Evolutionary conservation across 2,888 invertebrate species (phyloP).

Genomic region (Leucoma salicis): DNA sequence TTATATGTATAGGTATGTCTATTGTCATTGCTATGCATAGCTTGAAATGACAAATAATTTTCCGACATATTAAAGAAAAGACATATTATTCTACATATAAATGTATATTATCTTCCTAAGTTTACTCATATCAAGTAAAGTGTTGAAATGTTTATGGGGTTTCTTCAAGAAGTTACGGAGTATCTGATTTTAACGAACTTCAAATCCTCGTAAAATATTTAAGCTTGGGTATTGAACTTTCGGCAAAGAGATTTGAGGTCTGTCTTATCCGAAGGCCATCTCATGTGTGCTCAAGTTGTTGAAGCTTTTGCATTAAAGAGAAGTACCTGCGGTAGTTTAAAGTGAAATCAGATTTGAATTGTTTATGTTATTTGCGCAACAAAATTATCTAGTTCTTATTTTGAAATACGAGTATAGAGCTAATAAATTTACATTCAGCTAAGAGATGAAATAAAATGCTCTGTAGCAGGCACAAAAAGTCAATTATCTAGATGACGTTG

Average conservation of each 20-base stretch:
- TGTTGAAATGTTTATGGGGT: slow-evolving; percentile 24
- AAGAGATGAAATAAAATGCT: slow-evolving; percentile 15
- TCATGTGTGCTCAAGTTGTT: slow-evolving; percentile 33
- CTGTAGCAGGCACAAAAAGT: slow-evolving; percentile 27
- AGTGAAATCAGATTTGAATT: too few relatives aligned
- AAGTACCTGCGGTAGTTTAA: neutral
- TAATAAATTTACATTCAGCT: neutral
- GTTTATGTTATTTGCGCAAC: too few relatives aligned
- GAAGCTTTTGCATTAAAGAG: slow-evolving; percentile 6
- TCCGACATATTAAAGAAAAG: too few relatives aligned
- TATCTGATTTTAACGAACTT: slow-evolving; percentile 40
- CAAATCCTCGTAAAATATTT: slow-evolving; percentile 43
- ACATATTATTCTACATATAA: too few relatives aligned
- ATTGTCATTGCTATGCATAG: too few relatives aligned
- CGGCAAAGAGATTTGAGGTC: slow-evolving; percentile 42
- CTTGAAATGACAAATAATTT: too few relatives aligned
- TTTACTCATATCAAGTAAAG: too few relatives aligned
- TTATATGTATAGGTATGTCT: too few relatives aligned
- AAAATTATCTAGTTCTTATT: neutral
- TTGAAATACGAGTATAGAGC: neutral
- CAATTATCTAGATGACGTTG: slow-evolving; percentile 27
- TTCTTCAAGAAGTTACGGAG: slow-evolving; percentile 15
- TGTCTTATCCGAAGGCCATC: slow-evolving; percentile 38
- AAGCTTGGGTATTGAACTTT: slow-evolving; percentile 41
- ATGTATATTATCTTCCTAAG: too few relatives aligned